Evolutionary conservation across 1,140 invertebrate species (phyloP).

Genomic region (Zaprionus nigranus): DNA sequence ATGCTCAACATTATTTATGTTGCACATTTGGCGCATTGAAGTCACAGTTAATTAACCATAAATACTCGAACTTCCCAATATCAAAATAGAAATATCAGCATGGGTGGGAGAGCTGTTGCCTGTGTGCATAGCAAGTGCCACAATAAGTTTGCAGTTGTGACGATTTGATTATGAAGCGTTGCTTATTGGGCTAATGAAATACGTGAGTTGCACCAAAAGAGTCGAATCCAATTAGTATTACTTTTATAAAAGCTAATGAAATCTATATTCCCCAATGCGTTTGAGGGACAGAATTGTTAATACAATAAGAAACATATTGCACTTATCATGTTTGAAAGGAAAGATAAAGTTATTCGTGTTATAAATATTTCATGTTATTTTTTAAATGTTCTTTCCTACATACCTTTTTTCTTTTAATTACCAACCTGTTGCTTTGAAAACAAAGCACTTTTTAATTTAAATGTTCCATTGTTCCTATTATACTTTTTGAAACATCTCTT

Average conservation of each 20-base stretch:
- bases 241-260: neutral
- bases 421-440: neutral
- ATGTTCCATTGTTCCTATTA: neutral
- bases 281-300: too few species aligned
- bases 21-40: conserved; percentile 75
- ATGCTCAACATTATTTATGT: conserved; percentile 75
- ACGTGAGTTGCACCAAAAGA: neutral
- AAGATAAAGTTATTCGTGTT: too few species aligned
- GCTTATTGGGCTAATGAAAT: neutral
- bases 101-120: neutral
- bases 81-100: neutral
- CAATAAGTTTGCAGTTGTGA: conserved; percentile 71
- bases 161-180: conserved; percentile 58
- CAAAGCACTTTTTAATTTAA: neutral
- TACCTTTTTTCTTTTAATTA: too few species aligned
- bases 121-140: conserved; percentile 65
- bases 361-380: too few species aligned
- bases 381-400: too few species aligned
- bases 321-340: too few species aligned
- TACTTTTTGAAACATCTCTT: neutral
- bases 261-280: neutral
- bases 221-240: neutral
- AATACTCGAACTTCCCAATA: conserved; percentile 29
- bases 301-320: too few species aligned
- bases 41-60: conserved; percentile 67